A percentile compares a stretch with the other conserved stretches of the same genome.
Evolutionary conservation across 2,888 invertebrate species (phyloP).

Genomic region (Blera fallax): DNA sequence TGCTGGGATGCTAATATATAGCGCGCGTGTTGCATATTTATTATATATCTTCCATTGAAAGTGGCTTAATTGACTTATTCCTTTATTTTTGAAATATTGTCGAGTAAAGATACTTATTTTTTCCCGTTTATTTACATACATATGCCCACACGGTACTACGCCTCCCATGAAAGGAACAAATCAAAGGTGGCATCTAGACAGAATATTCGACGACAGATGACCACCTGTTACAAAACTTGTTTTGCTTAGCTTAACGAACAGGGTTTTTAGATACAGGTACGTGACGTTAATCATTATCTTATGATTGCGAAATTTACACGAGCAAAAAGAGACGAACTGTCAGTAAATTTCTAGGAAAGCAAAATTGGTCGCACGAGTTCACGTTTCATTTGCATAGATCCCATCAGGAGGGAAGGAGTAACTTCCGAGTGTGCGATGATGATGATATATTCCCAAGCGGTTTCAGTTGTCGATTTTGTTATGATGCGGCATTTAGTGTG

Average conservation of each 20-base stretch:
- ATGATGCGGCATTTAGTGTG: no score
- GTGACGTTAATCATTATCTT: neutral
- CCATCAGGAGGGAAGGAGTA: neutral
- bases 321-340: neutral
- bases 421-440: no score
- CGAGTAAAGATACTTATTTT: neutral
- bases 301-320: neutral
- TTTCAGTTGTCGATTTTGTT: no score
- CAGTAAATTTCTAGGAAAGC: neutral
- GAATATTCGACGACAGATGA: neutral
- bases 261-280: neutral
- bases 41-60: no score
- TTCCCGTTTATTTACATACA: neutral
- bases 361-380: neutral
- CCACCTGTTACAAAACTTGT: neutral
- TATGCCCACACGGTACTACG: neutral
- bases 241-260: neutral
- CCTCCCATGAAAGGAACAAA: neutral
- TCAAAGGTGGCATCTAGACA: neutral
- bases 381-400: slow-evolving; percentile 1
- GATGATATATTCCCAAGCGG: no score
- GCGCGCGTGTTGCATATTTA: slow-evolving; percentile 28
- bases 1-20: slow-evolving; percentile 13
- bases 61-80: no score
- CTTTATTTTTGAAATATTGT: no score